These are phyloP conservation scores for Agrenia bidenticulata DNA, from an alignment of 2,888 invertebrate species.

Conservation along the genomic window DNA sequence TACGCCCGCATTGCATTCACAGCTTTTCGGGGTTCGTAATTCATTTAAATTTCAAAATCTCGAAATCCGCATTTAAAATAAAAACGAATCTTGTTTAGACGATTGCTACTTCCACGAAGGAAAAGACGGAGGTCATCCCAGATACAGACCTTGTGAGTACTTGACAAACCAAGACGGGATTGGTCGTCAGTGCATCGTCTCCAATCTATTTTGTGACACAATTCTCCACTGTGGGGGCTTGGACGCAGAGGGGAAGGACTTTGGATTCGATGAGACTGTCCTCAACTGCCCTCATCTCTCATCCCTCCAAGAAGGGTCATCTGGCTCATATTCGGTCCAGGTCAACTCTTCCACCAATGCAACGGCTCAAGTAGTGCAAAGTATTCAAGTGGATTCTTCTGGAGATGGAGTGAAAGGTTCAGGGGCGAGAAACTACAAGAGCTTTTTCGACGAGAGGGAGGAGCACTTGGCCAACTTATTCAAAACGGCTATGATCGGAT, in stretches of 20 bases:
- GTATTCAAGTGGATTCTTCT: not conserved
- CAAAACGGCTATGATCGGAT: conserved; percentile 3
- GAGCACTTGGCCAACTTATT: conserved; percentile 6
- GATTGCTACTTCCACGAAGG: conserved; percentile 3
- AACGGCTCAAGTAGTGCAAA: too few relatives aligned
- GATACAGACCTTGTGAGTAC: conserved; percentile 5
- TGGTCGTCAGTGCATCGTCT: conserved; percentile 4
- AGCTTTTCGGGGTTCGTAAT: not conserved
- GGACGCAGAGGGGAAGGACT: not conserved
- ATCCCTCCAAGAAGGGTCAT: too few relatives aligned
- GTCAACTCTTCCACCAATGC: too few relatives aligned
- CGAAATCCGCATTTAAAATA: too few relatives aligned
- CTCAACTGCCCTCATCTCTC: too few relatives aligned
- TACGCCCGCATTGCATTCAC: conserved; percentile 6
- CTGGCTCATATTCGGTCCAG: not conserved
- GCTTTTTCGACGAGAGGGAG: conserved; percentile 8
- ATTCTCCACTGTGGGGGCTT: not conserved
- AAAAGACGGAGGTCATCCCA: not conserved
- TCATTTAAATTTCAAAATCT: not conserved
- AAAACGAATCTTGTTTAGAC: not conserved
- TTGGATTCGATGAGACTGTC: too few relatives aligned
- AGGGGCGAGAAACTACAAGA: not conserved
- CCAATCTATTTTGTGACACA: not conserved
- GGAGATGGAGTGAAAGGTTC: not conserved
- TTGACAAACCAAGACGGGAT: not conserved